Evolutionary conservation across 1,140 invertebrate species (phyloP).

Genomic region (Acromyrmex echinatior): DNA sequence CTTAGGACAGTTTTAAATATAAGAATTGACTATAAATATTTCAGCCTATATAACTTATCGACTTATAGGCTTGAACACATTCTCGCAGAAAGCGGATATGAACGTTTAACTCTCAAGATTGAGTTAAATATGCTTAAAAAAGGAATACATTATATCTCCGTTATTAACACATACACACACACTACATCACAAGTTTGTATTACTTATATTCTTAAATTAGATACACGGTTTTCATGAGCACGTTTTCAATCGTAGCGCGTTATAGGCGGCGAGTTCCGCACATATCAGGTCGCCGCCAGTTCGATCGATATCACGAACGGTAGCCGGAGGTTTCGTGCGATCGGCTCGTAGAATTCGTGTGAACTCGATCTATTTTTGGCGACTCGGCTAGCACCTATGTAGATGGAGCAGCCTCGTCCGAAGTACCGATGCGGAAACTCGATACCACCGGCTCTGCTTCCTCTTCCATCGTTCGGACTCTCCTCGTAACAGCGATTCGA

Average conservation of each 20-base stretch:
- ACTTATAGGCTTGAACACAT: neutral
- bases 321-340: conserved; percentile 77
- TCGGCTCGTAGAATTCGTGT: conserved; percentile 78
- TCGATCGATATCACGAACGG: conserved; percentile 71
- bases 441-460: conserved; percentile 71
- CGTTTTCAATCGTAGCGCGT: neutral
- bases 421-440: conserved; percentile 77
- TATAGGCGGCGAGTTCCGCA: neutral
- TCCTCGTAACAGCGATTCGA: conserved; percentile 46
- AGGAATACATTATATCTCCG: neutral
- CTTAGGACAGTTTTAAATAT: no score
- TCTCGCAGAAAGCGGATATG: neutral
- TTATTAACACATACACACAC: neutral
- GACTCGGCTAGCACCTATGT: conserved; percentile 71
- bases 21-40: no score
- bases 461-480: conserved; percentile 64
- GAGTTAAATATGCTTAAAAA: neutral
- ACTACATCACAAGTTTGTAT: neutral
- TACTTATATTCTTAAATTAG: neutral
- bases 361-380: conserved; percentile 81
- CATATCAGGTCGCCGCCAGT: neutral
- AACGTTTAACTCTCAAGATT: neutral
- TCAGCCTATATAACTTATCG: no score
- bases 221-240: conserved; percentile 2
- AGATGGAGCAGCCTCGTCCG: conserved; percentile 68